Evolutionary conservation across 2,888 invertebrate species (phyloP).

Genomic region (Thereva unica): DNA sequence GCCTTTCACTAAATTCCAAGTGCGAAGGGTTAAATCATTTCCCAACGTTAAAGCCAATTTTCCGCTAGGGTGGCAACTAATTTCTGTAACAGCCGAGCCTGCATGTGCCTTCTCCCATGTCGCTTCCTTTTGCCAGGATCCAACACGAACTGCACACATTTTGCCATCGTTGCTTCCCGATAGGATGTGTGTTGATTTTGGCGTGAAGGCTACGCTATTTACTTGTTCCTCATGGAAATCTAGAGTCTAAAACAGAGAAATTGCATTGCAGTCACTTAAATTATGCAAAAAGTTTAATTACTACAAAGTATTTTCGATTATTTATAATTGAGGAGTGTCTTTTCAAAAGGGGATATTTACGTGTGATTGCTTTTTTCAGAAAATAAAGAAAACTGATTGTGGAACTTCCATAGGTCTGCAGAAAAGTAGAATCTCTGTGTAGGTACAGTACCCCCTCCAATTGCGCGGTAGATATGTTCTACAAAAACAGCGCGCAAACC

Average conservation of each 20-base stretch:
- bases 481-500: no score
- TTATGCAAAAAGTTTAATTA: not conserved
- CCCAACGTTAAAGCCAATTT: slow-evolving; percentile 87
- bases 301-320: not conserved
- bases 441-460: no score
- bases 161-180: slow-evolving; percentile 85
- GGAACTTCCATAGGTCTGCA: no score
- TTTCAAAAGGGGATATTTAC: no score
- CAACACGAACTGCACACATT: slow-evolving; percentile 78
- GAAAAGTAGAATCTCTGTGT: no score
- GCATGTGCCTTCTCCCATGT: slow-evolving; percentile 82
- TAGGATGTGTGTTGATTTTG: slow-evolving; percentile 76
- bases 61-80: slow-evolving; percentile 86
- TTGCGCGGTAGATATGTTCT: no score
- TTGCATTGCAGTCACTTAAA: not conserved
- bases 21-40: slow-evolving; percentile 78
- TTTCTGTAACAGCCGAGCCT: slow-evolving; percentile 71
- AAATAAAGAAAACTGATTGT: no score
- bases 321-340: no score
- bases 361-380: no score
- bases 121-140: slow-evolving; percentile 86
- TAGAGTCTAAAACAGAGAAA: slow-evolving; percentile 55
- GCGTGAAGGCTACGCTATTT: slow-evolving; percentile 76
- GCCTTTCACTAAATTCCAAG: slow-evolving; percentile 94
- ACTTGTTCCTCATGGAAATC: slow-evolving; percentile 84